phyloP scores from a whole-genome alignment of 1,140 invertebrate genomes.

The Aphelenchoides fujianensis region DNA sequence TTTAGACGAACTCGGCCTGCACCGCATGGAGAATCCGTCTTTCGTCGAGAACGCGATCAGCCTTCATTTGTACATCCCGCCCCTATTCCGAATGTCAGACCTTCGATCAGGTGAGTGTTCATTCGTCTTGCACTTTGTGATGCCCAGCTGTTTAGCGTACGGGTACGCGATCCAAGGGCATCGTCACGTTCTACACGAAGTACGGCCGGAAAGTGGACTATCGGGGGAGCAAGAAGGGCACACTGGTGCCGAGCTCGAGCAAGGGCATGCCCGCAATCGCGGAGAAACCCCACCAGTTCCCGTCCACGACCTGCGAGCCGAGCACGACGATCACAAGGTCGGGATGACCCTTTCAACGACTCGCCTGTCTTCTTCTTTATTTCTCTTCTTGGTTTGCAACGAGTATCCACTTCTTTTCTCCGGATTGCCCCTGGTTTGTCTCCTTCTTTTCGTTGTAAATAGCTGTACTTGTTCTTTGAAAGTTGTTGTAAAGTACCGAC shows the following conservation, averaged over 20 bases:
- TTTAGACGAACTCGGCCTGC: conserved; percentile 84
- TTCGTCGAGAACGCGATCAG: conserved; percentile 81
- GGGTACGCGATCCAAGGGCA: conserved; percentile 25
- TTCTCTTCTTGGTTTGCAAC: too few relatives aligned
- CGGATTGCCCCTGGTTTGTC: too few relatives aligned
- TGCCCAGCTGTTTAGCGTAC: conserved; percentile 45
- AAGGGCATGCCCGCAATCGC: neutral
- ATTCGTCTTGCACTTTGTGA: conserved; percentile 12
- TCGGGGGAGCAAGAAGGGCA: conserved; percentile 35
- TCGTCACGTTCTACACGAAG: conserved; percentile 54
- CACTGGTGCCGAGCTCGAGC: neutral
- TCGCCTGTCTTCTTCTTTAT: too few relatives aligned
- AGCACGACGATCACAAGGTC: neutral
- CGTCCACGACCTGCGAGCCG: neutral
- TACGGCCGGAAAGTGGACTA: conserved; percentile 52
- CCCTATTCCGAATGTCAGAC: conserved; percentile 81
- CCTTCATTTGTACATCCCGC: conserved; percentile 91
- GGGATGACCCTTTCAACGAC: too few relatives aligned
- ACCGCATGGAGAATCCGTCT: conserved; percentile 90
- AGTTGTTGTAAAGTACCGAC: too few relatives aligned
- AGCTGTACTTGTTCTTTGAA: too few relatives aligned
- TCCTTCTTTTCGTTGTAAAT: too few relatives aligned
- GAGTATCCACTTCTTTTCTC: too few relatives aligned
- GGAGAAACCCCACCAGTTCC: neutral
- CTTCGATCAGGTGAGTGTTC: conserved; percentile 71